Conservation (phyloP, 2,113 vertebrate species). For the Accipiter virgatus region DNA sequence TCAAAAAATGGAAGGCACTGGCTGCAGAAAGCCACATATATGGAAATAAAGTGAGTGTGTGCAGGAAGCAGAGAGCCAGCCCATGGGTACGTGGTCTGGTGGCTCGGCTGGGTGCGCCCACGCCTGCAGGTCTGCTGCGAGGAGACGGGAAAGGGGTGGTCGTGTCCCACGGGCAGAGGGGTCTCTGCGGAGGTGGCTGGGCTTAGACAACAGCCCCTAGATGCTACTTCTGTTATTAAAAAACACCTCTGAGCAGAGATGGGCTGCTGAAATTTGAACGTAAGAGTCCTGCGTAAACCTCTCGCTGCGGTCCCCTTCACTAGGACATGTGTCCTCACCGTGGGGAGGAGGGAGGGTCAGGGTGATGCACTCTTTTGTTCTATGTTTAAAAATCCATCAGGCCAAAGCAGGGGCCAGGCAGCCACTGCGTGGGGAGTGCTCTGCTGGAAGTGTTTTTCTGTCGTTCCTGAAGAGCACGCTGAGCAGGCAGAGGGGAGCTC, state of each 20-base stretch:
- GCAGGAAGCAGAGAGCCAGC: too few relatives aligned
- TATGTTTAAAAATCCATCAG: not conserved
- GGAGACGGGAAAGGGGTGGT: not conserved
- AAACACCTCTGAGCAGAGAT: accelerated
- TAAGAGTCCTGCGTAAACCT: too few relatives aligned
- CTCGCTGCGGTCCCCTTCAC: accelerated
- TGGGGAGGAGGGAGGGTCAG: not conserved
- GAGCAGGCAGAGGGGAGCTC: not conserved
- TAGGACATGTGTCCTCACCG: accelerated
- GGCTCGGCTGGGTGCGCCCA: accelerated
- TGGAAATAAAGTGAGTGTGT: not conserved
- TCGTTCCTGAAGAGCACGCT: not conserved
- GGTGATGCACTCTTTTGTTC: not conserved
- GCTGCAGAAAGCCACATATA: not conserved
- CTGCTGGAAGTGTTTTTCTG: not conserved
- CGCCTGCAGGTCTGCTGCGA: accelerated
- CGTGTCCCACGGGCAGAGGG: not conserved
- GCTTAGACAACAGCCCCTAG: not conserved
- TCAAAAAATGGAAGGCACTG: not conserved
- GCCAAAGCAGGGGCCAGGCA: not conserved
- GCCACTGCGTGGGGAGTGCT: accelerated
- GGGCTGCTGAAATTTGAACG: not conserved
- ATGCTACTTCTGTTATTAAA: not conserved
- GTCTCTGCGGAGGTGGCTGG: not conserved
- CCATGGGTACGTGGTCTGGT: not conserved